Evolutionary conservation across 1,140 invertebrate genomes (phyloP), one percentile per base, ranked within the genome.

Genomic region (Drosophila bifasciata): DNA sequence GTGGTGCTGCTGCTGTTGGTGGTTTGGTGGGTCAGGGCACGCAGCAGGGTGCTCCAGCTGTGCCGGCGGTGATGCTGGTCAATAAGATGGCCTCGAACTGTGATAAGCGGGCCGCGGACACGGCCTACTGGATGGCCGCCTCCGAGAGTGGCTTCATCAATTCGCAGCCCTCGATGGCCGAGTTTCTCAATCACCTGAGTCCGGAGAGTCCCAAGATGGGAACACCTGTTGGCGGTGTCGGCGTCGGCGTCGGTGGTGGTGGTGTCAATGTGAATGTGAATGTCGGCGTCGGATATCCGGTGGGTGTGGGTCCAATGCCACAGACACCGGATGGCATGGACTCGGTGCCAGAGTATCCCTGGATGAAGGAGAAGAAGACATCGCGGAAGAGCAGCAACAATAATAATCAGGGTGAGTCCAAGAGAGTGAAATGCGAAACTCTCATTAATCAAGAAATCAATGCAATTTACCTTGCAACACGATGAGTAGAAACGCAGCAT

Each of bases 301-400:
- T 90, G 48, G 74, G 79, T 63, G 89, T 77, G 50, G 76, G 73
- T 49, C 11, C 32, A 11, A 57, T 89, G 55, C 81, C 88, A 51
- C 88, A 92, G 94, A 92, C 77, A 92, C 85, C 86, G 94, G 53
- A 93, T 93, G 92, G 95, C 94, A 88, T 94, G 94, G 50, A 93
- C 93, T 91, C 93, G 90, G 96, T 98, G 49, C 96, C 97, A 17
- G 97, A 98, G 88, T 98, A 98, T 92, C 97, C 97, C 0, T 98
- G 97, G 97, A 98, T 98, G 97, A 98, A 98, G 91, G 97, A 98
- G 92, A 98, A 98, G 93, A 98, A 98, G 92, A 97, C 97, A 1
- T 96, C 97, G 1, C 94, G 97, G 79, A 98, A 98, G 92, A 95
- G 97, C 83, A 98, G 98, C 92, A 91, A 84, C 52, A 91, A 89